A percentile compares a stretch with the other conserved stretches of the same genome.
These are phyloP conservation scores for Intellagama lesueurii DNA, from an alignment of 2,797 vertebrate species.

Conservation along the genomic window DNA sequence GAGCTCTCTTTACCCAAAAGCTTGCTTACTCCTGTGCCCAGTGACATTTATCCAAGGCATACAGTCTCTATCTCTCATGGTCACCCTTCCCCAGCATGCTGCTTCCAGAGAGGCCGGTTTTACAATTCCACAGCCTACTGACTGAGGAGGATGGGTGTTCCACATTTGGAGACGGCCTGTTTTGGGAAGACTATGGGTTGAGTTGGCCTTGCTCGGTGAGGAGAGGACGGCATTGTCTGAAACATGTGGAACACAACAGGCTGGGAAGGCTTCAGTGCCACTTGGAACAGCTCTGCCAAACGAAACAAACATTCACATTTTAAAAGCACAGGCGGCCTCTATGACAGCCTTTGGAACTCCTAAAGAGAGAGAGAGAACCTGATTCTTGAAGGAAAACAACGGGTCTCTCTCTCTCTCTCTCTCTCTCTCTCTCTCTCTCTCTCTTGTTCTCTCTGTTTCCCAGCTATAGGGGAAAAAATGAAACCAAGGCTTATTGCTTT, in stretches of 20 bases:
- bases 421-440: no score
- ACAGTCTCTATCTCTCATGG: no score
- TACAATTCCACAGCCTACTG: no score
- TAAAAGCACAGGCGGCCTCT: background rate
- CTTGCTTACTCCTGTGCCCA: background rate
- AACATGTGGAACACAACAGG: no score
- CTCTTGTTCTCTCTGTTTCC: background rate
- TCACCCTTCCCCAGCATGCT: no score
- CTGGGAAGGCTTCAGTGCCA: slow-evolving; percentile 45
- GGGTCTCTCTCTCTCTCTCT: no score
- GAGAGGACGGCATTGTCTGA: no score
- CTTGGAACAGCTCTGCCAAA: background rate
- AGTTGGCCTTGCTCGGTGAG: no score
- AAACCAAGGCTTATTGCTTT: background rate
- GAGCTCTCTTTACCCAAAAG: background rate
- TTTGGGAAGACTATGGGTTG: background rate
- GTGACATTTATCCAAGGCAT: background rate
- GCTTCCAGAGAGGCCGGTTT: no score
- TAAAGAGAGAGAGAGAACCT: background rate
- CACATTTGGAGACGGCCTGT: background rate
- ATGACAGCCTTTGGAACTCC: background rate
- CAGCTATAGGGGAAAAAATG: background rate
- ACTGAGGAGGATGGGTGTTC: no score
- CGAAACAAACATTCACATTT: background rate
- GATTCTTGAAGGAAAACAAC: background rate